Conservation (phyloP, 2,797 vertebrate genomes). For the Melanotaenia maccullochi region DNA sequence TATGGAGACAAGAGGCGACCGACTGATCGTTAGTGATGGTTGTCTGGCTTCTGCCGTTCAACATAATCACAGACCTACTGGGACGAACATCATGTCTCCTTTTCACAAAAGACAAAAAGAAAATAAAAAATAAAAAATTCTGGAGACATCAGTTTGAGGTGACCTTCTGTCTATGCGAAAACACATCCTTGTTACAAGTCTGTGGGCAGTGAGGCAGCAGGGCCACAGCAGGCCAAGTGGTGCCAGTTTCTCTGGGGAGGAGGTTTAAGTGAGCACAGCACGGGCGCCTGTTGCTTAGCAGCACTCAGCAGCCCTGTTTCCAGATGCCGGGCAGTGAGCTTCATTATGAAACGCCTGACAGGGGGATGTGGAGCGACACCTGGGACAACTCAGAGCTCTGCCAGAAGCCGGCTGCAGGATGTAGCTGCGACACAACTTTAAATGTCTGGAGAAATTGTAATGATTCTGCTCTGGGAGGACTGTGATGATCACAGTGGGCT, state of each 20-base stretch:
- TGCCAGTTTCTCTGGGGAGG: constrained; percentile 56
- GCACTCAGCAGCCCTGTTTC: constrained; percentile 59
- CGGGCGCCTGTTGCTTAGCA: constrained; percentile 78
- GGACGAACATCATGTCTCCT: constrained; percentile 13
- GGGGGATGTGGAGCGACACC: constrained; percentile 55
- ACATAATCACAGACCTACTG: constrained; percentile 26
- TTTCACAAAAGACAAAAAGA: background rate
- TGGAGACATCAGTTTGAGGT: constrained; percentile 30
- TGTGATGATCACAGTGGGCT: constrained; percentile 15
- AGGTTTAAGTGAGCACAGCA: constrained; percentile 46
- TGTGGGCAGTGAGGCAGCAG: constrained; percentile 35
- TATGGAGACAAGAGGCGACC: constrained; percentile 28
- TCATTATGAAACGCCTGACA: constrained; percentile 65
- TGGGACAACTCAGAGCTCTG: constrained; percentile 47
- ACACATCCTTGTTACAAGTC: constrained; percentile 25
- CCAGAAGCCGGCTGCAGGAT: constrained; percentile 43
- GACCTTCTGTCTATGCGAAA: constrained; percentile 42
- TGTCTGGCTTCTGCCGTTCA: constrained; percentile 29
- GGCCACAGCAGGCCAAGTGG: constrained; percentile 59
- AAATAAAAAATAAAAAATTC: background rate
- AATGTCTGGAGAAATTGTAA: constrained; percentile 14
- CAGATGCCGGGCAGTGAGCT: constrained; percentile 57
- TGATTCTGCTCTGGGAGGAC: constrained; percentile 3
- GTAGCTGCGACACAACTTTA: constrained; percentile 15
- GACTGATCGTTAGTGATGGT: constrained; percentile 38